Evolutionary conservation across 1,140 invertebrate genomes (phyloP), one percentile per base, ranked within the genome.

Genomic region (Brachionus rubens): DNA sequence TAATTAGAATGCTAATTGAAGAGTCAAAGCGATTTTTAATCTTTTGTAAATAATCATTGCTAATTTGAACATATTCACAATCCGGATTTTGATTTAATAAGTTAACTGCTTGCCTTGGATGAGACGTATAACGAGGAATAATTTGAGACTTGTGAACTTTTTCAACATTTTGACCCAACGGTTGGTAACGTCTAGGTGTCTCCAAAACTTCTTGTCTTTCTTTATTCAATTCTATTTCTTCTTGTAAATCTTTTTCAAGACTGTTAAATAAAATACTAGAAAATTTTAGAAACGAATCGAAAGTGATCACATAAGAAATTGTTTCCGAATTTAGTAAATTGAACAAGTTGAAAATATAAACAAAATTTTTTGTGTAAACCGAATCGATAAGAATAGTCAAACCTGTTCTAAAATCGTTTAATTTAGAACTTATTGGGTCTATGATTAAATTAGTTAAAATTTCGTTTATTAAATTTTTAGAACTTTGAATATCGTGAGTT

Each of bases 81-180:
- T 65, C 26, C 43, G 24, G 24, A 12, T 46, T 36, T n/a, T 65
- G 24, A 26, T 65, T 65, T 2, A 65, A 36, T 26, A 65, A 43
- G 43, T 65, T 65, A 14, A 24, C 19, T 21, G 59, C 59, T 21
- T 36, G 19, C 1, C 59, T 16, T 3, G 59, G 59, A 65, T 65
- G n/a, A 5, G 59, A 65, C 4, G 59, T 65, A 28, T 65, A 43
- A 10, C 59, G 40, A 1, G 59, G 40, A 14, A 65, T 9, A n/a
- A 65, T 65, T 43, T 43, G 40, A 41, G 59, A 65, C 43, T 65
- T 65, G 36, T 65, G 59, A 65, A 65, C 36, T 65, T 43, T 41
- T 3, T 41, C 59, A 14, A 65, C 12, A 65, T 36, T 36, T 14
- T 65, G 21, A 12, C 24, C 9, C n/a, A 65, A 24, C 4, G 16